Conservation (phyloP, 2,888 invertebrate species). For the Falcaria lacertinaria region DNA sequence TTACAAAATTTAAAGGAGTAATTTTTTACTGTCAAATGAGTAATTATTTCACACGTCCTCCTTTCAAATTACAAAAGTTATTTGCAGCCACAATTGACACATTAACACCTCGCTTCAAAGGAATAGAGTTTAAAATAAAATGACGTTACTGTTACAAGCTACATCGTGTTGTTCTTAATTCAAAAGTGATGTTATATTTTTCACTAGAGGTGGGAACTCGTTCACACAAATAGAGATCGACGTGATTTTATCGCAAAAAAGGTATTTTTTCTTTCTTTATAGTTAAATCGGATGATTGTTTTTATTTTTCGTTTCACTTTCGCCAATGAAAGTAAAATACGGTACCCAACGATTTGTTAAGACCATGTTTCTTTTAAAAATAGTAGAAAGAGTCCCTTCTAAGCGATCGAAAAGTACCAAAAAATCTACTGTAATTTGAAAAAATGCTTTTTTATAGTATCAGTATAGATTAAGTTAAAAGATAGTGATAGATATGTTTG, state of each 20-base stretch:
- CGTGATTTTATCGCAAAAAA: constrained; percentile 12
- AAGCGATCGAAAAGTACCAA: neutral
- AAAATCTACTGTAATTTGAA: too few species aligned
- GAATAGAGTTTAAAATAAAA: constrained; percentile 15
- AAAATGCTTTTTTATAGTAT: too few species aligned
- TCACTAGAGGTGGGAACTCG: constrained; percentile 22
- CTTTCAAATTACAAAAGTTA: constrained; percentile 29
- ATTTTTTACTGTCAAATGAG: constrained; percentile 49
- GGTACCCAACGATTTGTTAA: constrained; percentile 21
- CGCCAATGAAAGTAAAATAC: constrained; percentile 39
- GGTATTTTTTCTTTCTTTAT: constrained; percentile 10
- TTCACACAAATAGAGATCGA: constrained; percentile 2
- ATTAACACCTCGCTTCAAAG: constrained; percentile 8
- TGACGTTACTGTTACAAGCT: constrained; percentile 2
- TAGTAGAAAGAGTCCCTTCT: constrained; percentile 1
- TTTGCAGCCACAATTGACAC: constrained; percentile 2
- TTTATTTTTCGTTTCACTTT: constrained; percentile 53
- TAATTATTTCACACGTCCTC: constrained; percentile 57
- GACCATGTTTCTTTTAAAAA: neutral
- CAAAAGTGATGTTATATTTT: constrained; percentile 22
- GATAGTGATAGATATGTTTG: too few species aligned
- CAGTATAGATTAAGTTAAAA: too few species aligned
- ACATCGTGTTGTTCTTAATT: constrained; percentile 20
- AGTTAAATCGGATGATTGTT: constrained; percentile 18
- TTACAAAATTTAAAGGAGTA: constrained; percentile 26